phyloP scores from a whole-genome alignment of 23 tunicate genomes.

The Corella eumyota region DNA sequence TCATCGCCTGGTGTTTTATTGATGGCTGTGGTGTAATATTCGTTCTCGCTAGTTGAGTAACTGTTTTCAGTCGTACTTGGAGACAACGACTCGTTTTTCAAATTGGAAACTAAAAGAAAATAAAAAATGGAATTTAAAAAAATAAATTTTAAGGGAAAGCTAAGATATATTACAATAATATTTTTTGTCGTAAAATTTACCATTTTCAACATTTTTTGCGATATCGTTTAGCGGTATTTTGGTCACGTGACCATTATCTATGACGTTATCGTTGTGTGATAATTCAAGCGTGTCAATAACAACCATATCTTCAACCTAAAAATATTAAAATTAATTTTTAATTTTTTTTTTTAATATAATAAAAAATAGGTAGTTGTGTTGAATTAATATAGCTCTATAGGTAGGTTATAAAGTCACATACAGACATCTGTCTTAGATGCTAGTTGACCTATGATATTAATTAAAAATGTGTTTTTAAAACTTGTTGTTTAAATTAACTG shows the following conservation, averaged over 20 bases:
- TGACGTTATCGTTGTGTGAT: constrained; percentile 5
- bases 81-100: not conserved
- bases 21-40: constrained; percentile 26
- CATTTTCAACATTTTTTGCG: too few species aligned
- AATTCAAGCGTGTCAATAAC: constrained; percentile 13
- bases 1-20: constrained; percentile 17
- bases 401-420: too few species aligned
- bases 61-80: not conserved
- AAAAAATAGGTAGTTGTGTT: too few species aligned
- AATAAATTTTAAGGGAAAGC: not conserved
- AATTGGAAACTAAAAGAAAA: not conserved
- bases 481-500: too few species aligned
- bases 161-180: too few species aligned
- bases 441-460: too few species aligned
- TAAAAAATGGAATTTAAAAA: not conserved
- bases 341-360: not conserved
- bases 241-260: too few species aligned
- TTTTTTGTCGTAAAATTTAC: too few species aligned
- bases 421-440: too few species aligned
- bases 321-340: not conserved
- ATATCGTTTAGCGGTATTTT: too few species aligned
- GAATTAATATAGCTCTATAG: too few species aligned
- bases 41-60: constrained; percentile 30
- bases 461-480: too few species aligned
- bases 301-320: constrained; percentile 27